A percentile compares a stretch with the other conserved stretches of the same genome.
Conservation (phyloP, 2,888 invertebrate genomes). For the Acanthoscelides obtectus region DNA sequence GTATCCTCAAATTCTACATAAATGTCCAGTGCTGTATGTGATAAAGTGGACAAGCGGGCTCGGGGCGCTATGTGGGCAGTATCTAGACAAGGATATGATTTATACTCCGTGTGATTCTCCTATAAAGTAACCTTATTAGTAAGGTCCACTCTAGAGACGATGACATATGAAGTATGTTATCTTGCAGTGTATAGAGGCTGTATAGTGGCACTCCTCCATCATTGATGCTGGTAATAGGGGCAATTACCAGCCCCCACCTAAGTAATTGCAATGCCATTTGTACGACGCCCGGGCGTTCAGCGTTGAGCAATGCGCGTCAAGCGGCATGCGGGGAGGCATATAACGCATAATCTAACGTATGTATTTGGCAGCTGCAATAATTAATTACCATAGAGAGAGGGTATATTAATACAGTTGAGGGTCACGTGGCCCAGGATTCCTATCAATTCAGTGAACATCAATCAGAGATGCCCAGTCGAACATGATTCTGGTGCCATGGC, state of each 20-base stretch:
- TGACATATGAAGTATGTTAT: no score
- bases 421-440: background rate
- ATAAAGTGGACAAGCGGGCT: no score
- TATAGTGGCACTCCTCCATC: background rate
- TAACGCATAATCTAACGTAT: background rate
- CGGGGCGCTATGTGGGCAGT: no score
- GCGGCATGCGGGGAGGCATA: background rate
- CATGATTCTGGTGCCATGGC: background rate
- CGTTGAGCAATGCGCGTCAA: background rate
- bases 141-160: no score
- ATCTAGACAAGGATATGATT: no score
- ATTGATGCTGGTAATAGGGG: background rate
- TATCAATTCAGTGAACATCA: background rate
- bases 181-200: no score
- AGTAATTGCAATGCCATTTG: background rate
- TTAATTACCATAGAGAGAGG: background rate
- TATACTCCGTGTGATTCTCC: no score
- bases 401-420: background rate
- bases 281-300: background rate
- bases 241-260: background rate
- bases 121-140: no score
- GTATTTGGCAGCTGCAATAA: background rate
- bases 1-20: no score
- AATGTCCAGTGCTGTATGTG: no score
- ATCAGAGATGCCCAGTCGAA: background rate